Percentiles rank a stretch among this genome's conserved stretches.
Evolutionary conservation across 1,140 invertebrate species (phyloP).

Genomic region (Heliconius congener): DNA sequence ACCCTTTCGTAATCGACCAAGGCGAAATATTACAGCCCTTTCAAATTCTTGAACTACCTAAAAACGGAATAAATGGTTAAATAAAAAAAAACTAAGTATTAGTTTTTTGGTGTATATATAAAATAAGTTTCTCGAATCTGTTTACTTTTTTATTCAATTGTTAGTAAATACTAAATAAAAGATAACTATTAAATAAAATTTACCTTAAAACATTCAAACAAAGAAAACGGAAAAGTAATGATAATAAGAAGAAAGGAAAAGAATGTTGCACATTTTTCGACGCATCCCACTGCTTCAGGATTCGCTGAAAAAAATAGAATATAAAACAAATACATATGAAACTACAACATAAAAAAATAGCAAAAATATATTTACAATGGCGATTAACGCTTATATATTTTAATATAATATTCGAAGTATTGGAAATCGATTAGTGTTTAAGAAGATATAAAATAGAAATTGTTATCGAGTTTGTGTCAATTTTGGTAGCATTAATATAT

Average conservation of each 20-base stretch:
- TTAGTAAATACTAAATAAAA: not conserved
- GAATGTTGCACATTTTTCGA: constrained; percentile 91
- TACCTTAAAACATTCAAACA: constrained; percentile 92
- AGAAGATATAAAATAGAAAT: not conserved
- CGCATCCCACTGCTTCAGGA: constrained; percentile 83
- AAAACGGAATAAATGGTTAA: constrained; percentile 39
- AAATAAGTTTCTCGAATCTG: too few species aligned
- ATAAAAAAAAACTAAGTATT: not conserved
- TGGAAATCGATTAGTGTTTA: not conserved
- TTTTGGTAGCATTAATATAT: not conserved
- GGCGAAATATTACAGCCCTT: constrained; percentile 93
- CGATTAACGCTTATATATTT: not conserved
- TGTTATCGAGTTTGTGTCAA: not conserved
- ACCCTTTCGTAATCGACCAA: constrained; percentile 90
- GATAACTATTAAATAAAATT: not conserved
- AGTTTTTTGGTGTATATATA: not conserved
- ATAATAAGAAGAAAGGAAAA: constrained; percentile 90
- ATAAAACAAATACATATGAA: not conserved
- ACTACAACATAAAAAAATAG: not conserved
- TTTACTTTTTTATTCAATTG: too few species aligned
- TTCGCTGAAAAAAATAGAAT: constrained; percentile 70
- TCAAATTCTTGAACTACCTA: constrained; percentile 95
- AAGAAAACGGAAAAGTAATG: constrained; percentile 91
- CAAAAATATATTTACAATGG: not conserved
- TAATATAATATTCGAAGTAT: not conserved